Conservation (phyloP, 2,888 invertebrate genomes). For the Acronicta psi region DNA sequence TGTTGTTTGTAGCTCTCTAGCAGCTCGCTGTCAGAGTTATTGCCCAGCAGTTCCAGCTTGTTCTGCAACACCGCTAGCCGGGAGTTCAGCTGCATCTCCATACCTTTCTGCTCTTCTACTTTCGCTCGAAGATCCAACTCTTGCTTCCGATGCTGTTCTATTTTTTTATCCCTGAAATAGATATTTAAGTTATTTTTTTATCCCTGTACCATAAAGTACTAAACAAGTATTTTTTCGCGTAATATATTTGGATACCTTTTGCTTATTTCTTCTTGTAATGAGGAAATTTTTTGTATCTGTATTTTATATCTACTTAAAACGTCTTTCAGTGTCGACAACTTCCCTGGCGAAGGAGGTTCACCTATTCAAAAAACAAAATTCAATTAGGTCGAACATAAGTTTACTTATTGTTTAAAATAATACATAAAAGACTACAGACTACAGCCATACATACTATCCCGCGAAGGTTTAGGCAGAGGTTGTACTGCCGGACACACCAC, state of each 20-base stretch:
- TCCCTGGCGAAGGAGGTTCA: conserved; percentile 81
- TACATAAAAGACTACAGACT: no score
- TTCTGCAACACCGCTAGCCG: conserved; percentile 79
- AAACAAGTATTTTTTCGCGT: neutral
- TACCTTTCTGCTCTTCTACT: conserved; percentile 79
- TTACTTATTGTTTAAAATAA: no score
- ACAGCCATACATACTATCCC: no score
- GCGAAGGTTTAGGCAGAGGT: no score
- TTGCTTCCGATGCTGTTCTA: conserved; percentile 80
- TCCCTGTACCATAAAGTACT: neutral
- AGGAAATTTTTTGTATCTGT: conserved; percentile 76
- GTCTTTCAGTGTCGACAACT: conserved; percentile 81
- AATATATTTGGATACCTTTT: conserved; percentile 70
- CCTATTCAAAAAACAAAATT: conserved; percentile 57
- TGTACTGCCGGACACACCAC: no score
- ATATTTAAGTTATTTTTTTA: neutral
- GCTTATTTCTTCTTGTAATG: conserved; percentile 78
- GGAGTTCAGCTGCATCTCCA: conserved; percentile 81
- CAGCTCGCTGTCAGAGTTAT: conserved; percentile 71
- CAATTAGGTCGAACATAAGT: neutral
- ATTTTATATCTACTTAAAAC: conserved; percentile 78
- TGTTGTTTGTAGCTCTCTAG: conserved; percentile 75
- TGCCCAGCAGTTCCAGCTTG: conserved; percentile 74
- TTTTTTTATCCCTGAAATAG: conserved; percentile 74
- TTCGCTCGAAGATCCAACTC: conserved; percentile 77